Base-by-base conservation (phyloP, 2,888 invertebrate species). In the Eupelmus urozonus region DNA sequence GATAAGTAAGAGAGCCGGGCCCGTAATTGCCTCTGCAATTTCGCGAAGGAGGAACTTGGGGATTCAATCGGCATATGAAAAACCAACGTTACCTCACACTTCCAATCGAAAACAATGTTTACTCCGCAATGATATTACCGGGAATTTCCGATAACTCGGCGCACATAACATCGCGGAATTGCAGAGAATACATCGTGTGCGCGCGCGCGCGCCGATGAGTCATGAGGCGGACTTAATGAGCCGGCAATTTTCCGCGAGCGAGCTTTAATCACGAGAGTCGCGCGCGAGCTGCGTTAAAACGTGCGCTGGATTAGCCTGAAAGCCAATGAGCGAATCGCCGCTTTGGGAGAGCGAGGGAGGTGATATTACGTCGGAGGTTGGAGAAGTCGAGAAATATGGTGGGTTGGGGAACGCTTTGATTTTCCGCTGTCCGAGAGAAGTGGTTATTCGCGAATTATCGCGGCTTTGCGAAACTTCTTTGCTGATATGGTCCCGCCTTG, bases 101-200 rank as follows among this genome's bases (percentile, higher is more conserved):
- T 70, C 23, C 27, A 60, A 59, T 66, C 65, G 49, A 55, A 55
- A 62, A 59, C 70, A 76, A 71, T 76, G 76, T 76, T 76, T 53
- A 20, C 60, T 40, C 60, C 13, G 5, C 51, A n/a, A 55, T 55
- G 25, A 45, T 55, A 59, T n/a, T 66, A 63, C 67, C 40, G 13
- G 65, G 65, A 76, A 76, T 65, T 69, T 51, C 13, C 34, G 63
- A 70, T 45, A 25, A n/a, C 29, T 40, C 34, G 5, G 25, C 40
- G 25, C 23, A 23, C 62, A 20, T 25, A 25, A 34, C 16, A 29
- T 40, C 62, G 42, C 45, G 42, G 45, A 16, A 11, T 13, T 2
- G 45, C 45, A 23, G 27, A 51, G 51, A 60, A 51, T 18, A 13
- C 20, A 51, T 51, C n/a, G 7, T 51, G n/a, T 51, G 20, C 40